Evolutionary conservation across 92 coral and sea anemone species (phyloP).

Genomic region (Phenganax stokvisi): DNA sequence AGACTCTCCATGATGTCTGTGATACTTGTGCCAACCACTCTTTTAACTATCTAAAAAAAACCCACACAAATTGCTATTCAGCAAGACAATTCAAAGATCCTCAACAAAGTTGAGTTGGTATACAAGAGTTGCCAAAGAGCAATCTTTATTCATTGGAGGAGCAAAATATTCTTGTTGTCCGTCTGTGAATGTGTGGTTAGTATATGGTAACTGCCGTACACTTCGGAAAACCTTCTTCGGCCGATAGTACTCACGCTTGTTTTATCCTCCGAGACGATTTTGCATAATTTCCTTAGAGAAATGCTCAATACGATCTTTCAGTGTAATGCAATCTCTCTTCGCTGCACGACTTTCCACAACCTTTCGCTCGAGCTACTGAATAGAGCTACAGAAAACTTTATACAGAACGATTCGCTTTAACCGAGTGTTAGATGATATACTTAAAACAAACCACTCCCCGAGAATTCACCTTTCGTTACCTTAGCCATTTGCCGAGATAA

Average conservation of each 20-base stretch:
- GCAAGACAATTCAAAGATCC: neutral
- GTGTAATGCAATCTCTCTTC: too few species aligned
- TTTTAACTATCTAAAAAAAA: neutral
- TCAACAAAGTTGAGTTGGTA: neutral
- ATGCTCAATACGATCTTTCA: too few species aligned
- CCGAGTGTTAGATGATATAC: neutral
- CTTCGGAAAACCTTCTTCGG: neutral
- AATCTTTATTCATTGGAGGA: neutral
- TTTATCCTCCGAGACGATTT: neutral
- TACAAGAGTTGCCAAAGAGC: neutral
- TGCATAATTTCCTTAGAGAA: too few species aligned
- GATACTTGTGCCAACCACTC: too few species aligned
- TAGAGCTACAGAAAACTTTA: constrained; percentile 9
- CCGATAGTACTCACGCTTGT: constrained; percentile 22
- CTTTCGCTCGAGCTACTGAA: neutral
- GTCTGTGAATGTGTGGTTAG: constrained; percentile 5
- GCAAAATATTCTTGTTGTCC: too few species aligned
- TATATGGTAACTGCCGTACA: neutral
- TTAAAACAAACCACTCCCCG: neutral
- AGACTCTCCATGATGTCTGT: too few species aligned
- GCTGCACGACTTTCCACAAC: too few species aligned
- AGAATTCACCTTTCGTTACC: constrained; percentile 5
- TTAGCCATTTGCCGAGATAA: constrained; percentile 1
- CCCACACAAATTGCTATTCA: neutral
- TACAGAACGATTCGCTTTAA: constrained; percentile 9